These are phyloP conservation scores for Tiliqua scincoides DNA, from an alignment of 2,113 vertebrate species.

Conservation along the genomic window DNA sequence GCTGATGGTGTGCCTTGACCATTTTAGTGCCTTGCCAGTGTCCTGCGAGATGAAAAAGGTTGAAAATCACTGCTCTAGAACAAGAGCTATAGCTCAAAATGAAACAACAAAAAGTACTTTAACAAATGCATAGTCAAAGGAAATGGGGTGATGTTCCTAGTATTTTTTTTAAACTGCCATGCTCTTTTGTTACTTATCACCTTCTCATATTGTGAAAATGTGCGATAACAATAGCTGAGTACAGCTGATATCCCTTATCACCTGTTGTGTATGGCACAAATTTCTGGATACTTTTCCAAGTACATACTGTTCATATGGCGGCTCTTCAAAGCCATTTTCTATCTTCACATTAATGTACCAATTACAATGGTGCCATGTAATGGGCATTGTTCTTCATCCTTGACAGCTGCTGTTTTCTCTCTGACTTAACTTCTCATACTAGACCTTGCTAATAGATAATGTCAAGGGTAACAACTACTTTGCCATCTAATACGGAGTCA, in stretches of 20 bases:
- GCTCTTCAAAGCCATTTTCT: background rate
- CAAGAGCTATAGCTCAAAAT: background rate
- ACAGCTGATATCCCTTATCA: background rate
- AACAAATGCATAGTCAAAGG: background rate
- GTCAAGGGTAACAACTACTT: background rate
- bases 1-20: too few species aligned
- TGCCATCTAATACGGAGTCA: background rate
- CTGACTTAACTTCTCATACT: background rate
- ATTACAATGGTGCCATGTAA: background rate
- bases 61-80: too few species aligned
- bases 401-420: background rate
- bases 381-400: slow-evolving; percentile 13
- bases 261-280: background rate
- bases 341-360: background rate
- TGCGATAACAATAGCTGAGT: background rate
- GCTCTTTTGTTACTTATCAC: background rate
- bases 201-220: background rate
- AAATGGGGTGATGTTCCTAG: background rate
- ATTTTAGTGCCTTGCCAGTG: too few species aligned
- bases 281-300: background rate
- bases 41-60: too few species aligned
- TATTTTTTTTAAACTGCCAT: background rate
- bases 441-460: background rate
- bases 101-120: background rate
- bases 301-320: background rate